phyloP scores from a whole-genome alignment of 1,140 invertebrate genomes.

The Macrotrachela quadricornifera region DNA sequence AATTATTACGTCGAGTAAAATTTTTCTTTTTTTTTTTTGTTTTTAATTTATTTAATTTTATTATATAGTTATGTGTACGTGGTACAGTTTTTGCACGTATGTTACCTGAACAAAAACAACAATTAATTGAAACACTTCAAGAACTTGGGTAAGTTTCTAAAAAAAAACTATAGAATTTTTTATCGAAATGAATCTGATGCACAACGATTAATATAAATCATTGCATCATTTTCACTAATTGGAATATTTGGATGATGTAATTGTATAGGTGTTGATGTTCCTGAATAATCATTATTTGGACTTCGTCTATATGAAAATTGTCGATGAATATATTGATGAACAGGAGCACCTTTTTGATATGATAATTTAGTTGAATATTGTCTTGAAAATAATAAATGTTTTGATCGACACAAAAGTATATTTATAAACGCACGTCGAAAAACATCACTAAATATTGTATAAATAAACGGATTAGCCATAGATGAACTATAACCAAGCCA shows the following conservation, averaged over 20 bases:
- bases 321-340: neutral
- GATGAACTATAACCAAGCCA: constrained; percentile 30
- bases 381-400: neutral
- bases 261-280: neutral
- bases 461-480: constrained; percentile 30
- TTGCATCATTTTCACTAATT: neutral
- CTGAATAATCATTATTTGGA: neutral
- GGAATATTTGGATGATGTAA: neutral
- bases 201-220: neutral
- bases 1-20: constrained; percentile 39
- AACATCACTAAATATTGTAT: constrained; percentile 29
- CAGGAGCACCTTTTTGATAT: neutral
- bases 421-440: constrained; percentile 23
- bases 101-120: constrained; percentile 84
- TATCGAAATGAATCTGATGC: neutral
- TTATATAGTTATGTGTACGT: constrained; percentile 39
- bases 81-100: constrained; percentile 84
- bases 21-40: neutral
- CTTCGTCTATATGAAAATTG: neutral
- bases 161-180: neutral
- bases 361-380: neutral
- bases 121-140: constrained; percentile 66
- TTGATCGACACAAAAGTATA: constrained; percentile 11
- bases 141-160: constrained; percentile 44
- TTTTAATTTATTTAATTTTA: neutral